phyloP scores from a whole-genome alignment of 2,888 invertebrate genomes.

The Digitonthophagus gazella region DNA sequence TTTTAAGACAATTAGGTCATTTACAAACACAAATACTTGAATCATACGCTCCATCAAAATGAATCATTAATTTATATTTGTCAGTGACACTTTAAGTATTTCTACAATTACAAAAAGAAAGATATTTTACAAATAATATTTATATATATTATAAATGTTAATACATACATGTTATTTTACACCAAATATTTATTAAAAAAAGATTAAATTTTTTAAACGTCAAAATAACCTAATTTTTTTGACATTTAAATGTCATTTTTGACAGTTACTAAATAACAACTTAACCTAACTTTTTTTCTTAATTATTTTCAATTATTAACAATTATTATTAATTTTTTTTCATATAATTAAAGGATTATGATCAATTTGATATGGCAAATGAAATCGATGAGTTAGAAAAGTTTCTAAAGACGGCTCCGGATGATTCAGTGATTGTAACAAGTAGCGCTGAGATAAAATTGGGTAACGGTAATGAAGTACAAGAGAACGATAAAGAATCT shows the following conservation, averaged over 20 bases:
- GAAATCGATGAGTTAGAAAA: slow-evolving; percentile 87
- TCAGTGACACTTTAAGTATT: slow-evolving; percentile 1
- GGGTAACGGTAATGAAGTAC: slow-evolving; percentile 42
- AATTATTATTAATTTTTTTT: too few species aligned
- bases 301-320: too few species aligned
- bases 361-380: slow-evolving; percentile 87
- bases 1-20: neutral
- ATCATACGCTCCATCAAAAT: too few species aligned
- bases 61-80: neutral
- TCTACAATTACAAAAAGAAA: neutral
- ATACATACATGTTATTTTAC: too few species aligned
- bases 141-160: too few species aligned
- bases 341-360: slow-evolving; percentile 80
- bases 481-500: slow-evolving; percentile 32
- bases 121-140: neutral
- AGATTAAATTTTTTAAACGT: neutral
- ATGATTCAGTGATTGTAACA: slow-evolving; percentile 53
- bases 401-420: slow-evolving; percentile 75
- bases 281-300: too few species aligned
- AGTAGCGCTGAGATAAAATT: slow-evolving; percentile 52
- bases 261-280: too few species aligned
- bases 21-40: neutral
- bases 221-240: slow-evolving; percentile 5
- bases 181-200: too few species aligned
- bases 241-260: too few species aligned